Evolutionary conservation across 2,797 vertebrate species (phyloP), one percentile per base, ranked within the genome.

Genomic region (Anguilla marmorata): DNA sequence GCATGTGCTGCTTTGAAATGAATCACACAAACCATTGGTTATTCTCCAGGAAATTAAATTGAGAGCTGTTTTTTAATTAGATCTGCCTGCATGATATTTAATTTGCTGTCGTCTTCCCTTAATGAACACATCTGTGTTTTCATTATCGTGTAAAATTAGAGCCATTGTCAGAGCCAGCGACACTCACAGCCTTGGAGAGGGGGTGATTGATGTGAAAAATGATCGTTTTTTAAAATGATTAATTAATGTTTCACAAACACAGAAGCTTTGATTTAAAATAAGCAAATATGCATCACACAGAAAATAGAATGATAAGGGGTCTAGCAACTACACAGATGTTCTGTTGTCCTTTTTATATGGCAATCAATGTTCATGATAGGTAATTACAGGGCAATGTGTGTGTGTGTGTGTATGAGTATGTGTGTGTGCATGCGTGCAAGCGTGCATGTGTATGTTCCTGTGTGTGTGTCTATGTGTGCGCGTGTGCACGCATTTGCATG

Each of bases 111-210:
- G 45, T 84, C 60, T 72, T 83, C 48, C 16, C 56, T 63, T 85
- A 85, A 88, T 58, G 50, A 58, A 85, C 87, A 60, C 63, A 58
- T 85, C 66, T 88, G 41, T 76, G 83, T 88, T 85, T 88, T 85
- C 69, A 85, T 79, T 85, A 1, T 56, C 56, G 30, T 76, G 84
- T 33, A 85, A 24, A 79, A 60, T 74, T 69, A 74, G 63, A 41
- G 33, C 33, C 63, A 74, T 88, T 37, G 24, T 88, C 56, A 27
- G 84, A 58, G 33, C 6, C 58, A 8, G 16, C n/a, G 84, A 85
- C 24, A 11, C 37, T 37, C 54, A 60, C 66, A 60, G 72, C 37
- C 60, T 76, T 74, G 45, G 60, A 85, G 83, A 72, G 52, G 63
- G 12, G 60, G 16, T 45, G 72, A 7, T 84, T 27, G 14, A 79